A percentile compares a stretch with the other conserved stretches of the same genome.
These are phyloP conservation scores for Hypsibius dujardini DNA, from an alignment of 1,140 invertebrate genomes.

Conservation along the genomic window DNA sequence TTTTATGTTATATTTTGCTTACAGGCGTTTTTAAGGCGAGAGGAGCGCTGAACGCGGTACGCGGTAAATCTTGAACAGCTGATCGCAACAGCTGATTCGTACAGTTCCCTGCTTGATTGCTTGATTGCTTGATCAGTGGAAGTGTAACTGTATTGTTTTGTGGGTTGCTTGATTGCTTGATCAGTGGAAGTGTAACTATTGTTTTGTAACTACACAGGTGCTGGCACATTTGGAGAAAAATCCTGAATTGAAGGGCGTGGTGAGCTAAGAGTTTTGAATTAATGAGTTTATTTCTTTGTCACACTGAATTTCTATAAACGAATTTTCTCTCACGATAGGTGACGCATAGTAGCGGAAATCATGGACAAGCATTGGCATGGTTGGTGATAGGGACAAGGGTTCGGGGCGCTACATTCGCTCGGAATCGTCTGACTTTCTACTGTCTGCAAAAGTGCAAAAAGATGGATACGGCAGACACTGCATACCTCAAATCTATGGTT, in stretches of 20 bases:
- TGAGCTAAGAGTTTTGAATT: slow-evolving; percentile 1
- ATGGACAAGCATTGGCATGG: slow-evolving; percentile 35
- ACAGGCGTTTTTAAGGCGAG: slow-evolving; percentile 22
- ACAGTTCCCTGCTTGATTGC: background rate
- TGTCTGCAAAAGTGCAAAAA: too few relatives aligned
- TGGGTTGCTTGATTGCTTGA: too few relatives aligned
- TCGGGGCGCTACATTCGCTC: too few relatives aligned
- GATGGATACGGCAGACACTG: too few relatives aligned
- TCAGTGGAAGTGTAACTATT: too few relatives aligned
- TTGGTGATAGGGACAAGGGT: too few relatives aligned
- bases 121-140: background rate
- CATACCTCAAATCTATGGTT: too few relatives aligned
- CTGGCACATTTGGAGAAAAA: slow-evolving; percentile 16
- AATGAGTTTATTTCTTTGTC: slow-evolving; percentile 1
- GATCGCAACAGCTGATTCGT: too few relatives aligned
- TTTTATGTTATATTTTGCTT: background rate
- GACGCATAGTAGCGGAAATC: slow-evolving; percentile 37
- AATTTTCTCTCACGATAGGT: slow-evolving; percentile 24
- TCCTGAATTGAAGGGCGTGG: slow-evolving; percentile 12
- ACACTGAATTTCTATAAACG: background rate
- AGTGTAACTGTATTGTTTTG: too few relatives aligned
- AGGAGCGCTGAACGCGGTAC: slow-evolving; percentile 22
- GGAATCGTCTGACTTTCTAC: too few relatives aligned
- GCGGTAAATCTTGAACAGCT: slow-evolving; percentile 1
- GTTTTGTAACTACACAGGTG: background rate